Percentiles rank a stretch among this genome's conserved stretches.
phyloP scores from a whole-genome alignment of 2,113 vertebrate species.

The Cryptotis parvus region DNA sequence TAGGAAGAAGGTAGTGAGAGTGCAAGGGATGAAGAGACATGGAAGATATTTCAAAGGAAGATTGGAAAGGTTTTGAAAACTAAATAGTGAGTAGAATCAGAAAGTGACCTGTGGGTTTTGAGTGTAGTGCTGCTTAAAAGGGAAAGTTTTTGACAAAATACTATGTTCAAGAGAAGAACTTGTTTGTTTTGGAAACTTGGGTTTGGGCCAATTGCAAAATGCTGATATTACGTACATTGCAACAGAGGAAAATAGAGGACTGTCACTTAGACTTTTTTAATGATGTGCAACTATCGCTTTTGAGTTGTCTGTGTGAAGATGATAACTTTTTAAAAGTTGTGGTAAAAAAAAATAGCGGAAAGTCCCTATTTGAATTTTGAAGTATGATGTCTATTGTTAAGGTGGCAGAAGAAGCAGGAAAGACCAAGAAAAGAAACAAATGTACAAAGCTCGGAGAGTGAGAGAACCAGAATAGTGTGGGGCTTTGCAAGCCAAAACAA shows the following conservation, averaged over 20 bases:
- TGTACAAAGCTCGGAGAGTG: not conserved
- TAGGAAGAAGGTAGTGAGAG: not conserved
- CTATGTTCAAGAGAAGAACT: not conserved
- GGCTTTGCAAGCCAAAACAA: not conserved
- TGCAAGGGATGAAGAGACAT: not conserved
- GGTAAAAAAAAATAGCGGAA: slow-evolving; percentile 3
- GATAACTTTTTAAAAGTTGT: not conserved
- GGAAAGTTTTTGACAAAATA: slow-evolving; percentile 42
- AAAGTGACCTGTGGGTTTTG: slow-evolving; percentile 43
- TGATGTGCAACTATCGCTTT: not conserved
- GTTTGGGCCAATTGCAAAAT: not conserved
- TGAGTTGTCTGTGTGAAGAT: not conserved
- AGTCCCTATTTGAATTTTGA: not conserved
- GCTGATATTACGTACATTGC: not conserved
- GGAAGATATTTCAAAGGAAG: not conserved
- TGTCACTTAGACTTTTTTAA: not conserved
- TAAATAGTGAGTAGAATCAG: not conserved
- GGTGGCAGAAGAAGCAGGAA: not conserved
- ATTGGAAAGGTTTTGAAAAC: slow-evolving; percentile 18
- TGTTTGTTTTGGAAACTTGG: slow-evolving; percentile 40
- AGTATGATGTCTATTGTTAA: not conserved
- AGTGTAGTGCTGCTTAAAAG: slow-evolving; percentile 21
- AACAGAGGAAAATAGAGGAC: not conserved
- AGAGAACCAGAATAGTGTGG: not conserved
- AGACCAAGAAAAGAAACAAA: not conserved